Percentiles rank a stretch among this genome's conserved stretches.
Evolutionary conservation across 2,888 invertebrate species (phyloP).

Genomic region (Melanchra persicariae): DNA sequence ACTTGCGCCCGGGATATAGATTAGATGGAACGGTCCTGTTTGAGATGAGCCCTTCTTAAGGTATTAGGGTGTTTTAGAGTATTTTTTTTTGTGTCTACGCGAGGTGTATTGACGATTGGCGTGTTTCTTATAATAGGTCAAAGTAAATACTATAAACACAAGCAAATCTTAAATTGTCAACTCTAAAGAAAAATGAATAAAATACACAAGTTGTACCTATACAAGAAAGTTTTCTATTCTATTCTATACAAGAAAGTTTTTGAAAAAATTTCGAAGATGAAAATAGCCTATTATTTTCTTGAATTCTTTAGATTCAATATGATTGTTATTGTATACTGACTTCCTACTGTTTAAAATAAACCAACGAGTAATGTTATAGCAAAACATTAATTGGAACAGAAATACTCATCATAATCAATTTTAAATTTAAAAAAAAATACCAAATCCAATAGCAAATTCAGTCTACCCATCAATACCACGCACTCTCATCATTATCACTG

Average conservation of each 20-base stretch:
- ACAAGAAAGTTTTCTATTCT: too few species aligned
- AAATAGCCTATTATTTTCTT: too few species aligned
- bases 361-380: too few species aligned
- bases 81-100: slow-evolving; percentile 33
- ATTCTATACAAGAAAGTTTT: too few species aligned
- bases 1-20: slow-evolving; percentile 78
- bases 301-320: too few species aligned
- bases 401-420: too few species aligned
- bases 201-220: too few species aligned
- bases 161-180: background rate
- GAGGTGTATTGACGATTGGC: background rate
- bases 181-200: too few species aligned
- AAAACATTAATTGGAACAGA: background rate
- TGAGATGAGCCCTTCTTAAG: slow-evolving; percentile 52
- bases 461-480: background rate
- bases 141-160: background rate
- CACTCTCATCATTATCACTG: background rate
- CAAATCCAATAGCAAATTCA: background rate
- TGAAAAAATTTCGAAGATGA: too few species aligned
- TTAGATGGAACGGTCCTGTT: slow-evolving; percentile 76
- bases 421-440: background rate
- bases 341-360: too few species aligned
- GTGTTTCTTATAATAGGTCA: background rate
- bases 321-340: too few species aligned
- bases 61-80: slow-evolving; percentile 47